A percentile compares a stretch with the other conserved stretches of the same genome.
Evolutionary conservation across 2,888 invertebrate species (phyloP).

Genomic region (Frankliniella intonsa): DNA sequence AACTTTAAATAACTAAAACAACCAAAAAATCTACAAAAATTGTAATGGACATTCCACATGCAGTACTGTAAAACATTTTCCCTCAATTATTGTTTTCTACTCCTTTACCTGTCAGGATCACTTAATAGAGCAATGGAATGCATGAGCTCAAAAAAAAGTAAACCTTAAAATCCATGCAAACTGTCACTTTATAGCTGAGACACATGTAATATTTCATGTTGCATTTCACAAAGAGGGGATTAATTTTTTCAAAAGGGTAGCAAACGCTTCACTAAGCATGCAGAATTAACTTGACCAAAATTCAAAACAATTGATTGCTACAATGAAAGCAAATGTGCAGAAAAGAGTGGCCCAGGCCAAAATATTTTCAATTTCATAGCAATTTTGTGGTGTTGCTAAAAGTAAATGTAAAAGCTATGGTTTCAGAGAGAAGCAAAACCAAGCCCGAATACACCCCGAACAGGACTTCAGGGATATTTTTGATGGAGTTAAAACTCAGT

Average conservation of each 20-base stretch:
- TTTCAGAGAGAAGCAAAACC: too few species aligned
- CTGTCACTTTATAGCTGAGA: background rate
- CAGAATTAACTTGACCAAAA: background rate
- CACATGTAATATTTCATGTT: background rate
- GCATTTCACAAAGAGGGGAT: too few species aligned
- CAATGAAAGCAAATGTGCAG: background rate
- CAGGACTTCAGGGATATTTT: too few species aligned
- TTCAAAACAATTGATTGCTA: background rate
- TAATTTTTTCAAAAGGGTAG: background rate
- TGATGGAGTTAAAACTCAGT: background rate
- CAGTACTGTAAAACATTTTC: background rate
- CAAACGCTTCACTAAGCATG: background rate
- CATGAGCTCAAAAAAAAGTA: too few species aligned
- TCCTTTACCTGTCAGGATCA: too few species aligned
- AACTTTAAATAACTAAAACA: background rate
- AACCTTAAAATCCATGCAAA: too few species aligned
- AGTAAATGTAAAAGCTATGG: too few species aligned
- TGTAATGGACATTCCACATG: background rate
- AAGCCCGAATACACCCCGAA: too few species aligned
- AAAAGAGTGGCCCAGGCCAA: background rate
- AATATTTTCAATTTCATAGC: background rate
- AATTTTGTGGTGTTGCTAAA: too few species aligned
- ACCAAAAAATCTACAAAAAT: background rate
- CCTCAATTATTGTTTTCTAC: background rate
- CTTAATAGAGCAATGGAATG: too few species aligned